A percentile compares a stretch with the other conserved stretches of the same genome.
Evolutionary conservation across 2,797 vertebrate species (phyloP).

Genomic region (Enteromius anoplus): DNA sequence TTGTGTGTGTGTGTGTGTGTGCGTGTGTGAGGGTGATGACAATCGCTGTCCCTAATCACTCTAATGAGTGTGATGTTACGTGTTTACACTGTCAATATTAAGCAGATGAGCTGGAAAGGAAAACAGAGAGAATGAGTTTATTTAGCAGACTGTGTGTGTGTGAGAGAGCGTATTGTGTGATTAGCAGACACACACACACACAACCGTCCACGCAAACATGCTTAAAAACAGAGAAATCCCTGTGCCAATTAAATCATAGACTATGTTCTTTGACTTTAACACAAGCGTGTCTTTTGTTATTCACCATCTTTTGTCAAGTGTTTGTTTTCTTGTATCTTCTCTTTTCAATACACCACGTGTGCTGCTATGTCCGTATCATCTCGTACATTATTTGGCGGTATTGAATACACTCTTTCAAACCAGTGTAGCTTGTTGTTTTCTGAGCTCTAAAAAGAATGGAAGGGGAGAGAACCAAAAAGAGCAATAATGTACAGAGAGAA

Average conservation of each 20-base stretch:
- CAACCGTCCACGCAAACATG: slow-evolving; percentile 13
- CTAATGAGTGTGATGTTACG: slow-evolving; percentile 46
- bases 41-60: slow-evolving; percentile 22
- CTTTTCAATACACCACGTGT: slow-evolving; percentile 29
- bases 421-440: slow-evolving; percentile 9
- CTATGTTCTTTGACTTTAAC: slow-evolving; percentile 37
- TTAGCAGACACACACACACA: slow-evolving; percentile 12
- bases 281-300: slow-evolving; percentile 22
- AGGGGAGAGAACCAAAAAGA: not conserved
- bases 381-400: slow-evolving; percentile 17
- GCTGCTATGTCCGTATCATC: slow-evolving; percentile 33
- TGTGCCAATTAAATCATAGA: slow-evolving; percentile 38
- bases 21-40: slow-evolving; percentile 6
- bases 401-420: slow-evolving; percentile 36
- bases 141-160: slow-evolving; percentile 31
- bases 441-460: slow-evolving; percentile 6
- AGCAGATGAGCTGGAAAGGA: slow-evolving; percentile 49
- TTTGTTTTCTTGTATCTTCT: slow-evolving; percentile 41
- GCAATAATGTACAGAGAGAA: slow-evolving; percentile 7
- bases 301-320: slow-evolving; percentile 27
- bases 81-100: slow-evolving; percentile 50
- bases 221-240: slow-evolving; percentile 27
- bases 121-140: slow-evolving; percentile 42
- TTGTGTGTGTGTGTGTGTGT: not conserved
- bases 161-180: slow-evolving; percentile 3